These are phyloP conservation scores for Aythya baeri DNA, from an alignment of 2,113 vertebrate species.

Conservation along the genomic window DNA sequence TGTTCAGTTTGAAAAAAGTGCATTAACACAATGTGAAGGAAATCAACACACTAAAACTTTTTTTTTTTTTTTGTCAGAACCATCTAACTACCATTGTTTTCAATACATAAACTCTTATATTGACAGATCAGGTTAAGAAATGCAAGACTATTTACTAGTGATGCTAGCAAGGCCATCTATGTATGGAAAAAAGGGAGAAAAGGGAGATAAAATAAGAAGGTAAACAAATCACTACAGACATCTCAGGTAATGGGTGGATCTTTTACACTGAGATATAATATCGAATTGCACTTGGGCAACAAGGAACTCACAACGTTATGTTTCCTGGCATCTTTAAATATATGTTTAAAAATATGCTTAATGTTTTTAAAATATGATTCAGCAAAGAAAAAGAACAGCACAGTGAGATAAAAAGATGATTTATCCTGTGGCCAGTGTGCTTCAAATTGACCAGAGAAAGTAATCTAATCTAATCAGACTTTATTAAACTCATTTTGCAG, in stretches of 20 bases:
- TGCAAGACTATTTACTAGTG: neutral
- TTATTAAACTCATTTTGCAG: slow-evolving; percentile 72
- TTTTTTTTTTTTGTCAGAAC: neutral
- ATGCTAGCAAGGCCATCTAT: neutral
- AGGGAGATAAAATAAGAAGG: neutral
- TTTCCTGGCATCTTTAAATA: neutral
- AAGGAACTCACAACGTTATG: neutral
- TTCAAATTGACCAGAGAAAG: slow-evolving; percentile 72
- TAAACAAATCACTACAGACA: neutral
- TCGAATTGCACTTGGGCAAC: neutral
- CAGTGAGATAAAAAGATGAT: slow-evolving; percentile 62
- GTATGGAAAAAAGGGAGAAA: neutral
- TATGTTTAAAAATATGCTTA: slow-evolving; percentile 57
- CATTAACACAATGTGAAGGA: neutral
- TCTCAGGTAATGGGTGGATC: neutral
- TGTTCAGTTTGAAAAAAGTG: neutral
- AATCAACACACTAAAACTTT: neutral
- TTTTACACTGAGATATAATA: neutral
- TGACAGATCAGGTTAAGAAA: neutral
- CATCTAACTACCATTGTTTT: neutral
- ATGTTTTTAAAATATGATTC: slow-evolving; percentile 60
- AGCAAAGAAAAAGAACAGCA: slow-evolving; percentile 66
- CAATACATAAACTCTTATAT: neutral
- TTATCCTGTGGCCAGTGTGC: slow-evolving; percentile 66
- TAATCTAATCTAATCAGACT: slow-evolving; percentile 80